Percentiles rank a stretch among this genome's conserved stretches.
Conservation (phyloP, 1,140 invertebrate genomes). For the Drosophila malerkotliana region DNA sequence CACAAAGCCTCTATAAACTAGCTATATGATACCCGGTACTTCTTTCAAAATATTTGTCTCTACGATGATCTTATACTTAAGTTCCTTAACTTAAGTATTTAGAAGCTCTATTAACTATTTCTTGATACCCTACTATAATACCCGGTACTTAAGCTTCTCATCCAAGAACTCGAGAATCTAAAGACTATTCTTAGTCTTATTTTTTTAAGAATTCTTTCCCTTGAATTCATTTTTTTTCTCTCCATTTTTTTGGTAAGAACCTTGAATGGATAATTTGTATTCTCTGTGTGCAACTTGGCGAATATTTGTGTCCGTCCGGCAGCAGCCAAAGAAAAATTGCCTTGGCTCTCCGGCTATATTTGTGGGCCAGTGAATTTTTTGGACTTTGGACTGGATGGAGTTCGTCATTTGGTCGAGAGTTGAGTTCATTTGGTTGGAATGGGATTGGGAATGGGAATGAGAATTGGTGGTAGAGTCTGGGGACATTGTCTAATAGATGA, state of each 20-base stretch:
- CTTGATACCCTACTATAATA: too few relatives aligned
- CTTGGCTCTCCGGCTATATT: conserved; percentile 28
- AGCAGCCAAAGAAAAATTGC: conserved; percentile 45
- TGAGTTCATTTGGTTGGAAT: conserved; percentile 59
- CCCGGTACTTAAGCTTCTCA: too few relatives aligned
- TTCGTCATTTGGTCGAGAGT: conserved; percentile 64
- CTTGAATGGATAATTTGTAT: conserved; percentile 2
- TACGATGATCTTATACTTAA: too few relatives aligned
- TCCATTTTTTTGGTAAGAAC: too few relatives aligned
- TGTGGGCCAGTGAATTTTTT: conserved; percentile 39
- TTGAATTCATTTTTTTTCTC: not conserved
- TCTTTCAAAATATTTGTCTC: too few relatives aligned
- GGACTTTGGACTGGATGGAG: conserved; percentile 46
- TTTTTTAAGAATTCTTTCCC: not conserved
- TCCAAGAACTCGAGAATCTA: too few relatives aligned
- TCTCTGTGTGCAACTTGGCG: conserved; percentile 30
- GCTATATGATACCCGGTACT: too few relatives aligned
- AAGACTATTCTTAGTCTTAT: not conserved
- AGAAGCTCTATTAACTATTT: too few relatives aligned
- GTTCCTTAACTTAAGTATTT: too few relatives aligned
- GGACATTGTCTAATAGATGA: conserved; percentile 79
- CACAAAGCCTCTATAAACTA: too few relatives aligned
- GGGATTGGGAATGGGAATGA: not conserved
- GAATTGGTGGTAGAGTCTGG: not conserved
- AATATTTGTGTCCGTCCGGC: conserved; percentile 66